These are phyloP conservation scores for Peromyscus maniculatus DNA, from an alignment of 2,113 vertebrate species.

Conservation along the genomic window DNA sequence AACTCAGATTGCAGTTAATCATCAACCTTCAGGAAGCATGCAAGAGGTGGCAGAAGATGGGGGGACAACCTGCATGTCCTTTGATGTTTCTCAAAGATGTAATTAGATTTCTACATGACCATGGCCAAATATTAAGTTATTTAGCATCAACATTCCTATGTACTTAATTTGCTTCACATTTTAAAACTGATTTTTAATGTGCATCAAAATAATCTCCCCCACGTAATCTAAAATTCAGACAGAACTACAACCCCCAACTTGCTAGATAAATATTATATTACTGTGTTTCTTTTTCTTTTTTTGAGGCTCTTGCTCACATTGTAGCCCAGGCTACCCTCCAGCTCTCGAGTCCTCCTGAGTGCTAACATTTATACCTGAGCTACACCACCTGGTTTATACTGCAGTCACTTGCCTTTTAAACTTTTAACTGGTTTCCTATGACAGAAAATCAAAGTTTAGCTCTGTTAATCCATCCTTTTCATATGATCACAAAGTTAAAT, in stretches of 20 bases:
- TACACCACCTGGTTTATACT: background rate
- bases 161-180: background rate
- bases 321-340: background rate
- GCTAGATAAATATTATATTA: background rate
- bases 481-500: background rate
- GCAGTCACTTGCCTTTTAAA: background rate
- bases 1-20: background rate
- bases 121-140: background rate
- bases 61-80: background rate
- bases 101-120: background rate
- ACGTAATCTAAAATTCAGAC: background rate
- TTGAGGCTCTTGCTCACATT: background rate
- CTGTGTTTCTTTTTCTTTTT: background rate
- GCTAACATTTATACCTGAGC: background rate
- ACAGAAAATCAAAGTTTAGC: background rate
- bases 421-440: background rate
- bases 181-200: background rate
- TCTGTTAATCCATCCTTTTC: background rate
- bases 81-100: background rate
- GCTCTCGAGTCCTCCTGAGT: background rate
- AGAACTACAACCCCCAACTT: background rate
- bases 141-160: background rate
- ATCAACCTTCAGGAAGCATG: background rate
- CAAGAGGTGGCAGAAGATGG: background rate
- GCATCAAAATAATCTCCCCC: background rate